Evolutionary conservation across 2,888 invertebrate species (phyloP).

Genomic region (Caenorhabditis uteleia): DNA sequence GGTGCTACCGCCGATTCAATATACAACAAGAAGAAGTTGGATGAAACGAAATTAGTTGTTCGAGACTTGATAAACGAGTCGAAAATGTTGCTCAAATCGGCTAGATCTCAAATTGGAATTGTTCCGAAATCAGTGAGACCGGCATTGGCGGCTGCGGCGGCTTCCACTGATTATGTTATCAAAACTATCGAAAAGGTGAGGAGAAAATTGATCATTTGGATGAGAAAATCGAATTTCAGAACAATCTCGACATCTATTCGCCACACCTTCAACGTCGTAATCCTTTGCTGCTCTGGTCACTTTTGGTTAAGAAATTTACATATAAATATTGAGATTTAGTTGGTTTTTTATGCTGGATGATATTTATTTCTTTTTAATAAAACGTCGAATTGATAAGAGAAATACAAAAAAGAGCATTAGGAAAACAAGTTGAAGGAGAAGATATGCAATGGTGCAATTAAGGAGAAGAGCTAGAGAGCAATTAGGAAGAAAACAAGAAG

Average conservation of each 20-base stretch:
- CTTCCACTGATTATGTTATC: slow-evolving; percentile 55
- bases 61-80: slow-evolving; percentile 48
- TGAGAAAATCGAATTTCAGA: slow-evolving; percentile 11
- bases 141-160: slow-evolving; percentile 52
- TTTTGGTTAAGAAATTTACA: slow-evolving; percentile 18
- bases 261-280: slow-evolving; percentile 47
- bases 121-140: slow-evolving; percentile 40
- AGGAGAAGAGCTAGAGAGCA: no score
- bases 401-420: no score
- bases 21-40: slow-evolving; percentile 51
- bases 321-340: slow-evolving; percentile 1
- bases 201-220: neutral
- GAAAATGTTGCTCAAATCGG: slow-evolving; percentile 10
- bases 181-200: slow-evolving; percentile 34
- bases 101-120: slow-evolving; percentile 4
- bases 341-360: no score
- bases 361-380: no score
- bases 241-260: slow-evolving; percentile 46
- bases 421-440: no score
- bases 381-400: no score
- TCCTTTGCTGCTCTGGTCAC: slow-evolving; percentile 33
- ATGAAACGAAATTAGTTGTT: slow-evolving; percentile 44
- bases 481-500: no score
- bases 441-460: no score
- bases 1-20: slow-evolving; percentile 55